Evolutionary conservation across 2,797 vertebrate species (phyloP), one percentile per base, ranked within the genome.

Genomic region (Notolepis coatsorum): DNA sequence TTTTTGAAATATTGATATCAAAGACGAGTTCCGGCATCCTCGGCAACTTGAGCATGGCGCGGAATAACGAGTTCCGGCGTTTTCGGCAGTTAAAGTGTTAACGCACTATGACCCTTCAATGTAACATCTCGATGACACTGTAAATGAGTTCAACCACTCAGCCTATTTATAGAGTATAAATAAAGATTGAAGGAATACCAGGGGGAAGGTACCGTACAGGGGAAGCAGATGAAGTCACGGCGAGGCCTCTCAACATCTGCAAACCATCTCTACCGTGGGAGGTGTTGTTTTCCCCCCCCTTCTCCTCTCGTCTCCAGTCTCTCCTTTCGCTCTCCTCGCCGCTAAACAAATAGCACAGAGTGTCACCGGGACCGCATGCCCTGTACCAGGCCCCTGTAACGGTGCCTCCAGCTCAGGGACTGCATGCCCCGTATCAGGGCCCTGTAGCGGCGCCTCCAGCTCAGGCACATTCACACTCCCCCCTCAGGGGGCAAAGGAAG

Each of bases 181-280:
- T n/a, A n/a, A n/a, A n/a, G n/a, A n/a, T n/a, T n/a, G n/a, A n/a
- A n/a, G n/a, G n/a, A n/a, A n/a, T n/a, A n/a, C 1, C 42, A 46
- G 1, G 25, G 4, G n/a, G 28, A 21, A 10, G 35, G 30, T 43
- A 27, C 2, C 7, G 12, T 0, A 31, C 50, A 24, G 5, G 13
- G 12, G 61, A 53, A 53, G 49, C 53, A 59, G 50, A 59, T 31
- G 46, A 57, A 43, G 31, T 62, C 30, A 55, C 21, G 7, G 46
- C 12, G 45, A 42, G 43, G 38, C 15, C 18, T 45, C 48, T 50
- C 23, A 23, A 68, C 71, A 77, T 79, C 65, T 81, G 46, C 30
- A 50, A 66, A 42, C 51, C 57, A 56, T 61, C 46, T 47, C 39
- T 0, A 43, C 27, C 43, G 27, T 42, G 38, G 28, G 24, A 49